Percentiles rank a stretch among this genome's conserved stretches.
Conservation (phyloP, 2,113 vertebrate genomes). For the Colinus virginianus region DNA sequence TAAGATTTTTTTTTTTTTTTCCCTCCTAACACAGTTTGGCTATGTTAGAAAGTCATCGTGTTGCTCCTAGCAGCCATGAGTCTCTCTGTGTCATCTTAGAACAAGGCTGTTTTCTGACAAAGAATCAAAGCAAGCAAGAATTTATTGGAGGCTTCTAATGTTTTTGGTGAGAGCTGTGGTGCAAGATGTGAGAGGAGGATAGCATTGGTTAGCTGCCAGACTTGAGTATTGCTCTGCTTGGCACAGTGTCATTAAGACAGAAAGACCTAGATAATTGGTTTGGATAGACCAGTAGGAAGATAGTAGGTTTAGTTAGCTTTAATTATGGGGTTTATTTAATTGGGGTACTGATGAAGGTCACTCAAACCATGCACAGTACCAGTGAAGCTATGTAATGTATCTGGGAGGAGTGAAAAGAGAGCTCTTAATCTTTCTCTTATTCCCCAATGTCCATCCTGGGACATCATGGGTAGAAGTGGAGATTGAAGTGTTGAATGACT, state of each 20-base stretch:
- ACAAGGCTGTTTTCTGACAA: not conserved
- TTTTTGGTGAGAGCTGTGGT: not conserved
- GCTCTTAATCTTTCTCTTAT: not conserved
- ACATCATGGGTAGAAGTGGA: not conserved
- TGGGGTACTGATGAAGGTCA: not conserved
- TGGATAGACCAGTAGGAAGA: not conserved
- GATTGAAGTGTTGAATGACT: not conserved
- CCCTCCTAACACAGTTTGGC: not conserved
- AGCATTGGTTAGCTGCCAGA: not conserved
- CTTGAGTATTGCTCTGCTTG: not conserved
- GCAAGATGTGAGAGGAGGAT: not conserved
- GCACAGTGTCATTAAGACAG: accelerated
- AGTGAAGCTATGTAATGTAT: not conserved
- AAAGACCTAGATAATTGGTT: not conserved
- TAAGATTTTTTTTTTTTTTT: not conserved
- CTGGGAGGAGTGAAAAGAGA: not conserved
- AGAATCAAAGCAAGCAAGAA: not conserved
- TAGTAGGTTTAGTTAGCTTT: not conserved
- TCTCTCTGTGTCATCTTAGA: not conserved
- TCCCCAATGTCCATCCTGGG: not conserved
- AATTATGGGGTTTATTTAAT: not conserved
- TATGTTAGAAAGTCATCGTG: not conserved
- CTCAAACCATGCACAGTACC: not conserved
- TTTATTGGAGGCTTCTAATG: not conserved
- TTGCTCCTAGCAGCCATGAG: not conserved